A percentile compares a stretch with the other conserved stretches of the same genome.
Conservation (phyloP, 2,888 invertebrate species). For the Blastobasis adustella region DNA sequence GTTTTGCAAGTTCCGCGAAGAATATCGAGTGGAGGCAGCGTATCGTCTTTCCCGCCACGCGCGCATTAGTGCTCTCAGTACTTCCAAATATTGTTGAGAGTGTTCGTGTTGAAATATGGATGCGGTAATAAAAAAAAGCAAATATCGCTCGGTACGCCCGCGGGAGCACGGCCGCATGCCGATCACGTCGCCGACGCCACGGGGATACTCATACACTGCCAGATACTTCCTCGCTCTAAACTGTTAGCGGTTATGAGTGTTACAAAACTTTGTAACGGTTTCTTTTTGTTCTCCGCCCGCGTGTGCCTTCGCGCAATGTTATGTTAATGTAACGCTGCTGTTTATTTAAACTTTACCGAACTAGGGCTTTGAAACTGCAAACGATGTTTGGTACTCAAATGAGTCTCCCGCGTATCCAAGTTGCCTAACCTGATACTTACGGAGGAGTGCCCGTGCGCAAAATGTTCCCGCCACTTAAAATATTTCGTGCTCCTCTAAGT, state of each 20-base stretch:
- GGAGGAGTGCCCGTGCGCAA: no score
- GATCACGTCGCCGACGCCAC: conserved; percentile 50
- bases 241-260: conserved; percentile 35
- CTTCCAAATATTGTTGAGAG: conserved; percentile 60
- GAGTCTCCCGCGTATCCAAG: neutral
- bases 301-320: conserved; percentile 19
- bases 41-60: conserved; percentile 61
- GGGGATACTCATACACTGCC: conserved; percentile 33
- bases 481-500: no score
- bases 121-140: conserved; percentile 65
- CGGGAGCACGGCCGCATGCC: conserved; percentile 39
- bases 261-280: conserved; percentile 31
- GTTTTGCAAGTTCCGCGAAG: conserved; percentile 23
- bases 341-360: conserved; percentile 4
- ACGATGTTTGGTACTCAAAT: conserved; percentile 3
- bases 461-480: no score
- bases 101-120: conserved; percentile 66
- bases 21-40: conserved; percentile 40
- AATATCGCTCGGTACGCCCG: conserved; percentile 50
- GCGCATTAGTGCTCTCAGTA: conserved; percentile 57
- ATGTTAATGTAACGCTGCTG: conserved; percentile 7
- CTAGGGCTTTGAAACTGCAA: conserved; percentile 1
- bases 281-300: conserved; percentile 25
- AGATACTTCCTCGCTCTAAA: conserved; percentile 33
- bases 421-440: neutral